These are phyloP conservation scores for Brachionus rubens DNA, from an alignment of 1,140 invertebrate genomes.

Conservation along the genomic window DNA sequence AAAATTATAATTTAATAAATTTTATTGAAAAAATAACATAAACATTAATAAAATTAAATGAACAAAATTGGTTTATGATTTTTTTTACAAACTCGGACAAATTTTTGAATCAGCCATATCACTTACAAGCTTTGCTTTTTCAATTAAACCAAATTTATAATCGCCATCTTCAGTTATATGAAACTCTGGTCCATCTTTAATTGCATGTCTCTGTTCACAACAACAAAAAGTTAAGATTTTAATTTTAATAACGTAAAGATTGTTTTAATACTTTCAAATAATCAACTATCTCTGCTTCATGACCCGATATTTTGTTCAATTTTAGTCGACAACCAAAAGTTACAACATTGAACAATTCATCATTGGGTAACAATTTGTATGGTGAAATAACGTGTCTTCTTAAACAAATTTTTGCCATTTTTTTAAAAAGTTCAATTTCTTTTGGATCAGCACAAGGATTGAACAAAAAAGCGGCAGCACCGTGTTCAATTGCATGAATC, in stretches of 20 bases:
- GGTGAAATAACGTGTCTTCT: slow-evolving; percentile 77
- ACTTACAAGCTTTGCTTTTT: slow-evolving; percentile 20
- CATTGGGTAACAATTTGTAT: slow-evolving; percentile 64
- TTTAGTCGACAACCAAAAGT: slow-evolving; percentile 29
- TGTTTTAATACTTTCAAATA: slow-evolving; percentile 10
- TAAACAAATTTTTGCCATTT: slow-evolving; percentile 69
- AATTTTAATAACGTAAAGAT: background rate
- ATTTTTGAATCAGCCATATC: slow-evolving; percentile 34
- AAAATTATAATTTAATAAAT: too few relatives aligned
- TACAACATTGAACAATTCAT: slow-evolving; percentile 31
- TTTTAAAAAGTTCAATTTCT: slow-evolving; percentile 66
- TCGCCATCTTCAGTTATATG: slow-evolving; percentile 31
- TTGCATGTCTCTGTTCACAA: slow-evolving; percentile 23
- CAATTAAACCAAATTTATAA: slow-evolving; percentile 32
- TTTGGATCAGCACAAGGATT: slow-evolving; percentile 76
- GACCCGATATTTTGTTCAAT: slow-evolving; percentile 18
- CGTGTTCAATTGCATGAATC: slow-evolving; percentile 42
- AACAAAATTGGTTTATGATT: too few relatives aligned
- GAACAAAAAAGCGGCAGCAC: slow-evolving; percentile 75
- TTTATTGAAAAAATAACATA: too few relatives aligned
- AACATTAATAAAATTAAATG: too few relatives aligned
- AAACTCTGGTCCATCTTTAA: slow-evolving; percentile 43
- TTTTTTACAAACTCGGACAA: too few relatives aligned
- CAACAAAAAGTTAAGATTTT: background rate
- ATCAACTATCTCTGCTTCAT: slow-evolving; percentile 16